Conservation (phyloP, 2,113 vertebrate species). For the Callaeas wilsoni region DNA sequence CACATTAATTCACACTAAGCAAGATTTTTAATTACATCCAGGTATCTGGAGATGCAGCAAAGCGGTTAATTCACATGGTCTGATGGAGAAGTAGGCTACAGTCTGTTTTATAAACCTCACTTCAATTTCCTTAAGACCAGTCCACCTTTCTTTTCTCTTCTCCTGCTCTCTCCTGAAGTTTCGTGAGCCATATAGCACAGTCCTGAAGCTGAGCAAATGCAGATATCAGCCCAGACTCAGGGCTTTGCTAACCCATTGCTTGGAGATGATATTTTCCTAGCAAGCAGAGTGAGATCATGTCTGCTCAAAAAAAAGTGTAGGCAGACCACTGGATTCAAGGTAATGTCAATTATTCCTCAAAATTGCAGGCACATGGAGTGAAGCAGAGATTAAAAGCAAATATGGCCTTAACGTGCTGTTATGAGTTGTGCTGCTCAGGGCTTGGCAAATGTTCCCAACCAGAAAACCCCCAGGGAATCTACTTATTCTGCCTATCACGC, state of each 20-base stretch:
- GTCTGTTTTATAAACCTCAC: not conserved
- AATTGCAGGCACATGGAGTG: not conserved
- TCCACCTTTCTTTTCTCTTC: not conserved
- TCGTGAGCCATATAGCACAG: not conserved
- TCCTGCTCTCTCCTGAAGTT: not conserved
- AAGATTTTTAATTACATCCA: not conserved
- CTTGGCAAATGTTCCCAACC: not conserved
- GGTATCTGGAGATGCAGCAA: not conserved
- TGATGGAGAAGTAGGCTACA: not conserved
- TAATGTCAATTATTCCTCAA: not conserved
- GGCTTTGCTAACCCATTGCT: not conserved
- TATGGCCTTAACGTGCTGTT: not conserved
- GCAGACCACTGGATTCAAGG: not conserved
- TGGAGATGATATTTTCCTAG: not conserved
- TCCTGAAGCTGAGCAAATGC: not conserved
- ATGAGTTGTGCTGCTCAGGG: not conserved
- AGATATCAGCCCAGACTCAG: not conserved
- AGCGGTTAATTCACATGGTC: not conserved
- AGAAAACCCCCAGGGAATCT: not conserved
- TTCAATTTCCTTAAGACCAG: not conserved
- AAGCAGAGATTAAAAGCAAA: conserved; percentile 31
- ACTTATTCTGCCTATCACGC: not conserved
- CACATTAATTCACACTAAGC: not conserved
- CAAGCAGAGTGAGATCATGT: not conserved
- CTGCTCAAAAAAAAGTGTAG: not conserved